Evolutionary conservation across 2,113 vertebrate species (phyloP).

Genomic region (Caranx melampygus): DNA sequence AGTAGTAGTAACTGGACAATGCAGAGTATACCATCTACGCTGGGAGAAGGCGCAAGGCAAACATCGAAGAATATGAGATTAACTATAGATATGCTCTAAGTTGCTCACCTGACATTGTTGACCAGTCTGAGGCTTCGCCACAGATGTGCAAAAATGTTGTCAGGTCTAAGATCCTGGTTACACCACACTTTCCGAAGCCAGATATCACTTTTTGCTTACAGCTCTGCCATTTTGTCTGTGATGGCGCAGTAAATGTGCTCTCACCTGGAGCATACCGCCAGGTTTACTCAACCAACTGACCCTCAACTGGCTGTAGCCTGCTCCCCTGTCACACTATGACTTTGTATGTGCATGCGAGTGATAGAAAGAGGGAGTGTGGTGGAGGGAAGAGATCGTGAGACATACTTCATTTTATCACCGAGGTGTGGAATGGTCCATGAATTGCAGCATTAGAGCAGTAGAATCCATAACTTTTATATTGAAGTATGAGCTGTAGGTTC

Average conservation of each 20-base stretch:
- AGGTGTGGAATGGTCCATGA: constrained; percentile 49
- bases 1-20: neutral
- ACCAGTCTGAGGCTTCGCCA: neutral
- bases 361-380: constrained; percentile 4
- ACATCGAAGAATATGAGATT: neutral
- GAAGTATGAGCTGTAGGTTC: constrained; percentile 29
- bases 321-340: constrained; percentile 1
- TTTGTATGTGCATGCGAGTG: constrained; percentile 14
- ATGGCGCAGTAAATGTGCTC: neutral
- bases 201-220: constrained; percentile 12
- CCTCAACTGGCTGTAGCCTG: constrained; percentile 5
- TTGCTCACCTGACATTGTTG: neutral
- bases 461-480: constrained; percentile 50
- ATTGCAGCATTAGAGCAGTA: constrained; percentile 37
- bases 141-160: neutral
- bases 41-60: neutral
- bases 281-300: constrained; percentile 2
- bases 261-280: neutral
- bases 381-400: constrained; percentile 20
- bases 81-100: neutral
- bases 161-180: neutral
- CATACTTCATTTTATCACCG: constrained; percentile 54
- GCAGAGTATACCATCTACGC: neutral
- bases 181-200: neutral
- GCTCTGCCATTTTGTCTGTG: constrained; percentile 1